A percentile compares a stretch with the other conserved stretches of the same genome.
These are phyloP conservation scores for Tribolium madens DNA, from an alignment of 1,140 invertebrate species.

Conservation along the genomic window DNA sequence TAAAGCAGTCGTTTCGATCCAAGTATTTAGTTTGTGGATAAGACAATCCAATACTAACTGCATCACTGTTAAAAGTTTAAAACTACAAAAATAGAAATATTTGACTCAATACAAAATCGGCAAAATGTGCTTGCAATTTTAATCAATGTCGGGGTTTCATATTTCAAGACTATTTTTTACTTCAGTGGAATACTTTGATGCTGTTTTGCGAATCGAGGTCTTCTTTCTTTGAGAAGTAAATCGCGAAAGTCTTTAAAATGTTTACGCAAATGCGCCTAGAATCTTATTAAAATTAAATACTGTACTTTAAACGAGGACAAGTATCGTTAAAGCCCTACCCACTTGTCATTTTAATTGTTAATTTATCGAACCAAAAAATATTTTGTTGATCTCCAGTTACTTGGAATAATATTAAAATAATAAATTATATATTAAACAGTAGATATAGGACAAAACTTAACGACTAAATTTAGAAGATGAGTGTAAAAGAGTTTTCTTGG, in stretches of 20 bases:
- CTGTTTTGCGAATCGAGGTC: constrained; percentile 8
- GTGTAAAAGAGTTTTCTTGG: constrained; percentile 12
- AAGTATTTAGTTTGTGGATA: constrained; percentile 13
- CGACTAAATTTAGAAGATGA: too few species aligned
- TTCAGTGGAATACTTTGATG: constrained; percentile 21
- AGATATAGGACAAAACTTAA: too few species aligned
- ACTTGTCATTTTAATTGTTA: too few species aligned
- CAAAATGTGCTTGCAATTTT: not conserved
- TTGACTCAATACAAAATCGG: not conserved
- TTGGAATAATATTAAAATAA: too few species aligned
- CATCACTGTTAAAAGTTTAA: not conserved
- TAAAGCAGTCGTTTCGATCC: constrained; percentile 14
- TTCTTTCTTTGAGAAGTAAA: constrained; percentile 9
- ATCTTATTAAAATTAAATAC: not conserved
- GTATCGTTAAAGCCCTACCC: not conserved
- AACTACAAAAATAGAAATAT: not conserved
- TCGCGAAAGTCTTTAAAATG: constrained; percentile 2
- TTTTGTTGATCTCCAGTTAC: too few species aligned
- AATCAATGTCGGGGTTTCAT: not conserved
- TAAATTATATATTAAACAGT: too few species aligned
- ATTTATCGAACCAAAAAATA: too few species aligned
- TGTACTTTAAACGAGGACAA: not conserved
- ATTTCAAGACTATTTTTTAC: constrained; percentile 27
- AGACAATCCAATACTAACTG: not conserved
- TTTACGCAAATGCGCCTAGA: not conserved